Evolutionary conservation across 2,113 vertebrate genomes (phyloP), one percentile per base, ranked within the genome.

Genomic region (Nibea albiflora): DNA sequence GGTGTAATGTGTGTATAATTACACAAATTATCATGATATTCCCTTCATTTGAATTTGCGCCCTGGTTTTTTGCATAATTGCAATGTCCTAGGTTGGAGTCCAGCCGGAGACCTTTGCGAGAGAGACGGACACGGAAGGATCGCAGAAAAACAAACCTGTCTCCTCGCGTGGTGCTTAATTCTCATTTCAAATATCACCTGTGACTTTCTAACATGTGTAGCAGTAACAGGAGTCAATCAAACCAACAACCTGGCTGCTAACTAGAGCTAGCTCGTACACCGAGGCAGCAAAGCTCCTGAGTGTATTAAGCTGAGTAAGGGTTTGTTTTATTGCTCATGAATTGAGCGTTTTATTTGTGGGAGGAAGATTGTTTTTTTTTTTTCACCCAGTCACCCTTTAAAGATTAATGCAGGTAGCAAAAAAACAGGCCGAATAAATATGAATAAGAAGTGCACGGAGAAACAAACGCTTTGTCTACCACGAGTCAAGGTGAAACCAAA

Each of bases 401-500:
- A 26, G 22, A 66, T 49, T 1, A 66, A 49, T 10, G 15, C 8
- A 47, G 12, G 15, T 17, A 17, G 4, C 22, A 47, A 4, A 16
- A 65, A n/a, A 52, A 12, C 11, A 49, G 26, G 11, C 16, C 49
- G 46, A 66, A 50, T 5, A 28, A 31, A 47, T 20, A 7, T 31
- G 16, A n/a, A 6, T 49, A 19, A 16, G 20, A 50, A 3, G 0
- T 17, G 1, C 46, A 6, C 28, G 10, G 9, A 22, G 17, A 20
- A 28, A 66, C 46, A 49, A 35, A 35, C 31, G 1, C 31, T 35
- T 35, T 35, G 7, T 44, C 10, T 10, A 19, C 19, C 31, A 63
- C 7, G 10, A 22, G 39, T 73, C 24, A 73, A 66, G 56, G 63
- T 70, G 57, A 76, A 70, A 49, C 16, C 35, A 77, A n/a, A 67